Base-by-base conservation (phyloP, 2,888 invertebrate genomes). In the Acrobasis repandana region DNA sequence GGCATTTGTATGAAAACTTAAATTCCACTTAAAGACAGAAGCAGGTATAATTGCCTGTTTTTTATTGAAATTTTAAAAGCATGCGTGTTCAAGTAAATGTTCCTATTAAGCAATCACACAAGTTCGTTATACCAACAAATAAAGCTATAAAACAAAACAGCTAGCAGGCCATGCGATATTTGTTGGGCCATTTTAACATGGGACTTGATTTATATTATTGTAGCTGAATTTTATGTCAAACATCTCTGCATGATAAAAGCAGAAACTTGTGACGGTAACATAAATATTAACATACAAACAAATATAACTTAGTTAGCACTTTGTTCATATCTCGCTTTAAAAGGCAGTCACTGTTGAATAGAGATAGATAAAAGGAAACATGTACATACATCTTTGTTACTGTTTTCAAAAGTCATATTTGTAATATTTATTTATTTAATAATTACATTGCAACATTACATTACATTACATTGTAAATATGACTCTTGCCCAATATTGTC, bases 111-210 rank as follows among this genome's bases (percentile, higher is more conserved):
- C 73, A 73, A 75, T 79, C 76, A 73, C 61, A 62, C 59, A 61
- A 63, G 64, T 67, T 67, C 63, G 68, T 71, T 72, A 63, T 63
- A 67, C 73, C 63, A 67, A 71, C 72, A 69, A 69, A 70, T 68
- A 78, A 77, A 75, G 75, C 68, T 68, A 75, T 83, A 80, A 79
- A 83, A 79, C 75, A 77, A 79, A 80, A 77, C 80, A 68, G 70
- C 76, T 80, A 79, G 70, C 71, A 72, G 72, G 74, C 77, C 79
- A 77, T 76, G 82, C 83, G 80, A 87, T 85, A 85, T 89, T 87
- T 82, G 83, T 84, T 74, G 78, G 83, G 82, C 86, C 82, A 84
- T 87, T 89, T 90, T 87, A 85, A 83, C 86, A 86, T 78, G 85
- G 86, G 85, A 84, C 76, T 47, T 61, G 56, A 46, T 58, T 18